Evolutionary conservation across 2,113 vertebrate species (phyloP), one percentile per base, ranked within the genome.

Genomic region (Cygnus buccinator): DNA sequence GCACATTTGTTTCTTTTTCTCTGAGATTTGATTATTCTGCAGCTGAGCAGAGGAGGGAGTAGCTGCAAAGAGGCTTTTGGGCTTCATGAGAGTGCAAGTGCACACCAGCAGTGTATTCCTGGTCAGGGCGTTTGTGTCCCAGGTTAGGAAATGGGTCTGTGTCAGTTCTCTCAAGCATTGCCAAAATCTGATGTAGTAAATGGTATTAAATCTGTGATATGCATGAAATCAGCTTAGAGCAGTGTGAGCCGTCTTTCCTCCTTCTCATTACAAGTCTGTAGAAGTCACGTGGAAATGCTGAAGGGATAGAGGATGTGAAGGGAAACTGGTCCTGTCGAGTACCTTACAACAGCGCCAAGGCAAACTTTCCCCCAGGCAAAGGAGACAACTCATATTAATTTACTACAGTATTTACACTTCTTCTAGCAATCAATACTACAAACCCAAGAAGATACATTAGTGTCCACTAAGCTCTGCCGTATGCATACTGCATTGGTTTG

Each of bases 211-310:
- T 13, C 15, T 13, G 14, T 1, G 2, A 14, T 16, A 25, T 10
- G 20, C 8, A 7, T 43, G 41, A n/a, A 59, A 68, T 41, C 22
- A 35, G 11, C 31, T 79, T 18, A 48, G 19, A 70, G 16, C 7
- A 5, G 11, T 74, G 50, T 26, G 12, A 28, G 12, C 7, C 25
- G 26, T 39, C 21, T 39, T 58, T 35, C 19, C 65, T 74, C 16
- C 33, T 72, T 62, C n/a, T 58, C 8, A 2, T 83, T 46, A 65
- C 62, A 67, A 75, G 11, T 9, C 26, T 39, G 6, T n/a, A 54
- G 54, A 91, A 63, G 6, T 39, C 58, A 29, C 1, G 0, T 19
- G 3, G 1, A 66, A 86, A 28, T 12, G 73, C 5, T 7, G 35
- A 33, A 70, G 61, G 22, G 35, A 18, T 5, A 19, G 44, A 94